These are phyloP conservation scores for Stegodyphus dumicola DNA, from an alignment of 1,140 invertebrate species.

Conservation along the genomic window DNA sequence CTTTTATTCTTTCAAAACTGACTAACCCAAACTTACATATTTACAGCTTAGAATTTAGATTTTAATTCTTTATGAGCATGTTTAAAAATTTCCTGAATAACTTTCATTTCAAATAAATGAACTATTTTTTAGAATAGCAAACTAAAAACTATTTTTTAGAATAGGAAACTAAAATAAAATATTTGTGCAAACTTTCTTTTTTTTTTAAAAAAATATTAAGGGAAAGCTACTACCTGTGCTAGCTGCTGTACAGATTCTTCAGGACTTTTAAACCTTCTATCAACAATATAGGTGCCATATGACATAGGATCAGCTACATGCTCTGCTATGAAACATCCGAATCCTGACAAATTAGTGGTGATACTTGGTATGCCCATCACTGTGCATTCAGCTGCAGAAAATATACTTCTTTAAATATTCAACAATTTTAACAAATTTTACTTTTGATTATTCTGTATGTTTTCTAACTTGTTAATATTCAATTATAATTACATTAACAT, in stretches of 20 bases:
- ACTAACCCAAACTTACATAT: too few species aligned
- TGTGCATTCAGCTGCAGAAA: conserved; percentile 88
- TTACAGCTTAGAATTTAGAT: too few species aligned
- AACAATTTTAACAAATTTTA: neutral
- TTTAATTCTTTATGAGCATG: too few species aligned
- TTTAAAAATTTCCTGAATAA: too few species aligned
- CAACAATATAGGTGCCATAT: conserved; percentile 99
- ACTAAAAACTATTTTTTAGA: neutral
- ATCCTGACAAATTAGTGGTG: conserved; percentile 97
- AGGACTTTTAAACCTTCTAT: conserved; percentile 86
- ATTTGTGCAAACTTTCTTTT: neutral
- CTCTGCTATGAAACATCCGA: conserved; percentile 99
- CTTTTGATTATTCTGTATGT: too few species aligned
- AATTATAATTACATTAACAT: neutral
- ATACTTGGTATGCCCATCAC: conserved; percentile 99
- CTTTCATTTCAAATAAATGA: neutral
- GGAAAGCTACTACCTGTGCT: conserved; percentile 76
- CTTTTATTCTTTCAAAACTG: too few species aligned
- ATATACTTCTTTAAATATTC: neutral
- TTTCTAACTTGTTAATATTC: conserved; percentile 7
- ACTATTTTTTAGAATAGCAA: neutral
- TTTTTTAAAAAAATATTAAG: neutral
- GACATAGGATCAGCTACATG: conserved; percentile 97
- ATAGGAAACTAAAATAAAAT: neutral
- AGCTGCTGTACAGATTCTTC: conserved; percentile 94